Evolutionary conservation across 1,140 invertebrate genomes (phyloP), one percentile per base, ranked within the genome.

Genomic region (Notospermus geniculatus): DNA sequence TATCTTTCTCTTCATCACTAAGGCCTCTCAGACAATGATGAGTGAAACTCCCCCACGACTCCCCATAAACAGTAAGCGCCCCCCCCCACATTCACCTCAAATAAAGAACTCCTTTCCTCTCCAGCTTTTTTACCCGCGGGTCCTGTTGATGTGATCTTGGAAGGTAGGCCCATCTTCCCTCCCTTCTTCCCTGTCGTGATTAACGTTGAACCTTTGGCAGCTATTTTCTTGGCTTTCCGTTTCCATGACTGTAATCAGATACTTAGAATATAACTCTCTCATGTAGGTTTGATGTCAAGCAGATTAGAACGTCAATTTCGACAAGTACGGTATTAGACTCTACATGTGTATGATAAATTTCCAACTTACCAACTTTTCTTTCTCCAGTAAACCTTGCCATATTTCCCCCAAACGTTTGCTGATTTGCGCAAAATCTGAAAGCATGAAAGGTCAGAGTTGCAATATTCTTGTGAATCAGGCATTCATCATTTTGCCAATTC

Each of bases 401-500:
- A 92, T 83, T 78, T 92, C 91, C 62, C 90, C 89, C 15, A 94
- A 83, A 19, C 88, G 83, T 76, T 90, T 90, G 39, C 90, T 91
- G 58, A 91, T 88, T 59, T 87, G 85, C 11, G 88, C 86, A 81
- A 92, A 91, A 83, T 93, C 87, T 36, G 27, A 32, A 39, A 27
- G n/a, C n/a, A n/a, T n/a, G n/a, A n/a, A n/a, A n/a, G n/a, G n/a
- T n/a, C n/a, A n/a, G n/a, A n/a, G n/a, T n/a, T n/a, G n/a, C n/a
- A n/a, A n/a, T n/a, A n/a, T n/a, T n/a, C n/a, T n/a, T n/a, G n/a
- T n/a, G n/a, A n/a, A n/a, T n/a, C n/a, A n/a, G n/a, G n/a, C n/a
- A n/a, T n/a, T n/a, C n/a, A n/a, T n/a, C n/a, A n/a, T n/a, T n/a
- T n/a, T n/a, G n/a, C n/a, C n/a, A n/a, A n/a, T n/a, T n/a, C n/a